Base-by-base conservation (phyloP, 35 echinoderm and acorn worm species). In the Diadema setosum region DNA sequence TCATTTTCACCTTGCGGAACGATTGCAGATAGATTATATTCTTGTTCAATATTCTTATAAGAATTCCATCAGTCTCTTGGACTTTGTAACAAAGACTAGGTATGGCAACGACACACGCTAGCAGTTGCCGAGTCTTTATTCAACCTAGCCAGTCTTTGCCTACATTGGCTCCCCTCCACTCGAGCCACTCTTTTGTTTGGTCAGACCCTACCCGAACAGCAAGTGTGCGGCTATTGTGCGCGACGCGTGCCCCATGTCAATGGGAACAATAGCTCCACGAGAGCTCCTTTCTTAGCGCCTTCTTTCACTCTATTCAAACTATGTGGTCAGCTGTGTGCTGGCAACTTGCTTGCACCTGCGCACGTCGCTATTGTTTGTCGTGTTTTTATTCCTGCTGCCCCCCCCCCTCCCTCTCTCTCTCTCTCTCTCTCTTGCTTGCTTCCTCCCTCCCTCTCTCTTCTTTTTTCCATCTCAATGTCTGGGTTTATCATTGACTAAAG, bases 321-420 rank as follows among this genome's bases (percentile, higher is more conserved):
- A 61, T 86, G 83, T 86, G 83, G 83, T 86, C 83, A 86, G 83
- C 83, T 86, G 83, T 35, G 39, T 52, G 18, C 15, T 25, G 45
- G 36, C 35, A 39, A 78, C 35, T 61, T 70, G 43, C 59, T 39
- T 86, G 83, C 83, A 86, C 83, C 83, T 86, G 83, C 83, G 73
- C 73, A 78, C 34, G 12, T 41, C 37, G 73, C 73, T 44, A 78
- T 78, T 78, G 73, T 67, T 78, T 78, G 73, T 78, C 83, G 39
- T 65, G 59, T n/a, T 70, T 70, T 44, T 64, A 27, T 65, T 15
- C 40, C 23, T 84, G 17, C 16, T 61, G 42, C 57, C 42, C n/a
- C 46, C 5, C 56, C 82, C 56, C 45, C 34, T 60, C 41, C 6
- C 26, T 40, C n/a, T n/a, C n/a, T n/a, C n/a, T 67, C 44, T 78